Percentiles rank a stretch among this genome's conserved stretches.
Conservation (phyloP, 2,113 vertebrate species). For the Scomber japonicus region DNA sequence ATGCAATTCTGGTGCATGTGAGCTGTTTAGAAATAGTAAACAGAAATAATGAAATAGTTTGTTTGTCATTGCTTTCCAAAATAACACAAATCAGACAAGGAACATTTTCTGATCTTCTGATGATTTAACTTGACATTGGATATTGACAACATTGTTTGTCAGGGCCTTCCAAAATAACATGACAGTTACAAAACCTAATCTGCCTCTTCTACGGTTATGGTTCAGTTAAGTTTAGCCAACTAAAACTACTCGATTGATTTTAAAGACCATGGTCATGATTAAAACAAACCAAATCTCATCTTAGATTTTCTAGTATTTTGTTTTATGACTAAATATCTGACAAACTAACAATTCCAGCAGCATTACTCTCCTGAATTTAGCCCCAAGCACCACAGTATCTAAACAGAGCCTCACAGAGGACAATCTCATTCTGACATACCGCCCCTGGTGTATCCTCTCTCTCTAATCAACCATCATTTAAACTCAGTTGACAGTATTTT, state of each 20-base stretch:
- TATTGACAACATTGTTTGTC: not conserved
- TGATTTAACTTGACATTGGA: no score
- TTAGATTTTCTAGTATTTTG: not conserved
- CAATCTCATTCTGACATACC: conserved; percentile 27
- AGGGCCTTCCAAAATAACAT: not conserved
- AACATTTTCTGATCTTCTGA: no score
- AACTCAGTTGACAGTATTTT: conserved; percentile 51
- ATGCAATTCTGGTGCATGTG: not conserved
- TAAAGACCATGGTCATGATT: not conserved
- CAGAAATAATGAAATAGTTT: not conserved
- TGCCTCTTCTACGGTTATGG: not conserved
- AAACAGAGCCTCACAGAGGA: conserved; percentile 32
- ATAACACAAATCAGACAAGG: no score
- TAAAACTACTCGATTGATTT: not conserved
- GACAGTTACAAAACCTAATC: not conserved
- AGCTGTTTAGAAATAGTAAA: not conserved
- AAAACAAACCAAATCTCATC: not conserved
- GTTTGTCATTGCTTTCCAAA: conserved; percentile 3
- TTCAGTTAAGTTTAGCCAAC: not conserved
- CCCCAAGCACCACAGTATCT: conserved; percentile 7
- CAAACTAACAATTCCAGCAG: conserved; percentile 10
- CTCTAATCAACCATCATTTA: conserved; percentile 52
- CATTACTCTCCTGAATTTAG: not conserved
- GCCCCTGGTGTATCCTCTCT: conserved; percentile 40
- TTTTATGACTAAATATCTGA: conserved; percentile 17